Evolutionary conservation across 2,888 invertebrate species (phyloP), one percentile per base, ranked within the genome.

Genomic region (Trisateles emortualis): DNA sequence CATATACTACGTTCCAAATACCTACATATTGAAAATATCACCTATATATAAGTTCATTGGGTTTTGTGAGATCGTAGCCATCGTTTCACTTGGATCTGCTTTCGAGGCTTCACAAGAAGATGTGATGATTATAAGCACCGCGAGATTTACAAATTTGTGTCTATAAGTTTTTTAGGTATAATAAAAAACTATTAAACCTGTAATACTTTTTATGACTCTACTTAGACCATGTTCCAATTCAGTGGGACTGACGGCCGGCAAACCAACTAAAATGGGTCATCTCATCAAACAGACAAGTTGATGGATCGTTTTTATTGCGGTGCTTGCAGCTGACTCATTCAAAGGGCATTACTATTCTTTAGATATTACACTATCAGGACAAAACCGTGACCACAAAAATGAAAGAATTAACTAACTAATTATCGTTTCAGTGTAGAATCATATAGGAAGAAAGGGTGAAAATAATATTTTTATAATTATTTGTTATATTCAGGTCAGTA

Each of bases 201-300:
- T 52, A 47, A 55, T 55, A 39, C 38, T 6, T 1, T 53, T 59
- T 49, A 49, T 49, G 68, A 56, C 53, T 61, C 29, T 51, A 52
- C 48, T 51, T 33, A 14, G 55, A 53, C 63, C 59, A 54, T 54
- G 59, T 59, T 57, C 56, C 52, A 52, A 63, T 60, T 64, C 48
- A 42, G 13, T 16, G 35, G 43, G 48, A 57, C 51, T 60, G 68
- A 68, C 52, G 55, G 52, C 50, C 44, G 52, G 61, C 61, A 62
- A n/a, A 64, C 64, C 64, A 64, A 67, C 56, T 66, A 73, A 72
- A 59, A 68, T 59, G 66, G 79, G 74, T 73, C 79, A 76, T 77
- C 76, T 66, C 53, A 64, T 71, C 74, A 59, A 69, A 70, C 55
- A 62, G 82, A 79, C 81, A 81, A 79, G 56, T 77, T 81, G 82